phyloP scores from a whole-genome alignment of 2,888 invertebrate genomes.

The Habroteleia sp. region DNA sequence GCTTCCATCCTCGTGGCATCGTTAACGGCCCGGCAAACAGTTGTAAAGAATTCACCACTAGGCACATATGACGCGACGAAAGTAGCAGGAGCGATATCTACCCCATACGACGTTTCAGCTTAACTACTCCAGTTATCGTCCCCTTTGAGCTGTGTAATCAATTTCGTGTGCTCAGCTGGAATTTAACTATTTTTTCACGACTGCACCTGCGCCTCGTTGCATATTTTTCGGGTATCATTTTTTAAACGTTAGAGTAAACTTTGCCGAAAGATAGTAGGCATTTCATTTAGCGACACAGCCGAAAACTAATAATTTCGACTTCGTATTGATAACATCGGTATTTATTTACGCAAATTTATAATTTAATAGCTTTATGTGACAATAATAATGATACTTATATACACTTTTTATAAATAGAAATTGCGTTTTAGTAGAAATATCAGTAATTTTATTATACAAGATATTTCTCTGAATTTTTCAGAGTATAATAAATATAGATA shows the following conservation, averaged over 20 bases:
- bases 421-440: too few relatives aligned
- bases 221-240: conserved; percentile 40
- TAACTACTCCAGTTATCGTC: conserved; percentile 74
- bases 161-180: conserved; percentile 66
- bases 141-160: conserved; percentile 71
- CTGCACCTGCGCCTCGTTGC: conserved; percentile 21
- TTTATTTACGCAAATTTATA: too few relatives aligned
- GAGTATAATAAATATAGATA: too few relatives aligned
- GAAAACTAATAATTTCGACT: conserved; percentile 4
- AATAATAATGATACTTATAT: too few relatives aligned
- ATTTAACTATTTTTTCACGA: conserved; percentile 52
- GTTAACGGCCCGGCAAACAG: conserved; percentile 73
- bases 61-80: conserved; percentile 63
- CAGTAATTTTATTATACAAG: too few relatives aligned
- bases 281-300: conserved; percentile 40
- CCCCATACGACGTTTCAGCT: conserved; percentile 68
- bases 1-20: conserved; percentile 38
- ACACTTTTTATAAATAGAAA: too few relatives aligned
- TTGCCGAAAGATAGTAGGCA: conserved; percentile 25
- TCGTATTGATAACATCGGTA: neutral
- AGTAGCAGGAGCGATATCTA: conserved; percentile 71
- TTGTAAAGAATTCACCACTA: conserved; percentile 75
- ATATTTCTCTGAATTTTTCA: too few relatives aligned
- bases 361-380: too few relatives aligned
- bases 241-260: conserved; percentile 29